A percentile compares a stretch with the other conserved stretches of the same genome.
phyloP scores from a whole-genome alignment of 2,797 vertebrate species.

The Galaxias olidus region DNA sequence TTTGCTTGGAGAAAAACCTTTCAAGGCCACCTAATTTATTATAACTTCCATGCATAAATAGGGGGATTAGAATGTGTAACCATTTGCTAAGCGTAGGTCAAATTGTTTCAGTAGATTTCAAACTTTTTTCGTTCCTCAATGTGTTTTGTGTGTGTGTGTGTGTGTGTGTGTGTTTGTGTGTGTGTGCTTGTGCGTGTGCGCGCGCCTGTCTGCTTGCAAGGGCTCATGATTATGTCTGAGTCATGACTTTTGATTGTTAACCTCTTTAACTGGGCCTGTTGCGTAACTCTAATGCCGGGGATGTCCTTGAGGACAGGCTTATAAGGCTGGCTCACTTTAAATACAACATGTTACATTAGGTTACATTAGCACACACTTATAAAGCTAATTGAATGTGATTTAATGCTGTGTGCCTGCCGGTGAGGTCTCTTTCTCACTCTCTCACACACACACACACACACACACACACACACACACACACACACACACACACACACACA shows the following conservation, averaged over 20 bases:
- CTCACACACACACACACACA: background rate
- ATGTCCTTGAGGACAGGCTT: background rate
- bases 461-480: no score
- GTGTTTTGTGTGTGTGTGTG: no score
- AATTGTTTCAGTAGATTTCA: no score
- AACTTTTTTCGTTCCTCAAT: no score
- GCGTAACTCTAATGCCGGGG: conserved; percentile 3
- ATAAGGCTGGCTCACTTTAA: background rate
- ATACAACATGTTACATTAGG: background rate
- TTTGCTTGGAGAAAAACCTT: no score
- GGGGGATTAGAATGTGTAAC: no score
- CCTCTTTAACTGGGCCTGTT: conserved; percentile 3
- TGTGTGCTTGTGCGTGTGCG: background rate
- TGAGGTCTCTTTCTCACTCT: background rate
- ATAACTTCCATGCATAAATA: no score
- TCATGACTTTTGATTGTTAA: background rate
- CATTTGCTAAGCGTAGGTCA: no score
- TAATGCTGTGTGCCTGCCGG: background rate
- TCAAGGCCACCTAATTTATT: no score
- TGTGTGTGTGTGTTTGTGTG: background rate
- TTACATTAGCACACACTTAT: conserved; percentile 1
- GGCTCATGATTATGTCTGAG: background rate
- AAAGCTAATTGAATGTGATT: background rate
- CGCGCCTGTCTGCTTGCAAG: background rate
- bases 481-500: no score